Evolutionary conservation across 2,113 vertebrate genomes (phyloP).

Genomic region (Ceyx cyanopectus): DNA sequence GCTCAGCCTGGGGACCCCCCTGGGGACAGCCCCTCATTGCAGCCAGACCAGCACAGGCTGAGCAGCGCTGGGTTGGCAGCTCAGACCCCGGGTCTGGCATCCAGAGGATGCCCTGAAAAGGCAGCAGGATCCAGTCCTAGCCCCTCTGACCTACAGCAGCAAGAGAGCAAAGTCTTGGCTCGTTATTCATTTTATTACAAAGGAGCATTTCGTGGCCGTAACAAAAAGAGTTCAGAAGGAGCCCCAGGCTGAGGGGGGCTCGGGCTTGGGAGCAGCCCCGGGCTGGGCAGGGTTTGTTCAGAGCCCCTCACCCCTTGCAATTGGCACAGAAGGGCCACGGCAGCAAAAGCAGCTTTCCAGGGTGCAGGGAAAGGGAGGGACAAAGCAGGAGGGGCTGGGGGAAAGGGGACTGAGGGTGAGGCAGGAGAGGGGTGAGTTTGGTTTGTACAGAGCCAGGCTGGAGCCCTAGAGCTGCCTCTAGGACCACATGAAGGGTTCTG

Average conservation of each 20-base stretch:
- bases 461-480: not conserved
- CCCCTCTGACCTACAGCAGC: rapidly evolving
- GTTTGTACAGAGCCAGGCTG: not conserved
- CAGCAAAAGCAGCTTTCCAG: not conserved
- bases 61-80: no score
- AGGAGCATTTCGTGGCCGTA: not conserved
- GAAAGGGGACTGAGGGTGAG: not conserved
- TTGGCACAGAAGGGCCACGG: no score
- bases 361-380: not conserved
- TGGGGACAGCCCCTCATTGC: not conserved
- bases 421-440: not conserved
- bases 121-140: no score
- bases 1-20: not conserved
- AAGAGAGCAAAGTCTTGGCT: not conserved
- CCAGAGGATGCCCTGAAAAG: no score
- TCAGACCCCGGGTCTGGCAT: rapidly evolving
- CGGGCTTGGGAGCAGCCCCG: not conserved
- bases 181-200: constrained; percentile 11
- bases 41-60: not conserved
- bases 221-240: not conserved
- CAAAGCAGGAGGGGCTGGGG: not conserved
- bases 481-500: not conserved
- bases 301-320: no score
- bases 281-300: rapidly evolving
- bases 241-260: not conserved